These are phyloP conservation scores for Grammomys dolichurus DNA, from an alignment of 2,113 vertebrate genomes.

Conservation along the genomic window DNA sequence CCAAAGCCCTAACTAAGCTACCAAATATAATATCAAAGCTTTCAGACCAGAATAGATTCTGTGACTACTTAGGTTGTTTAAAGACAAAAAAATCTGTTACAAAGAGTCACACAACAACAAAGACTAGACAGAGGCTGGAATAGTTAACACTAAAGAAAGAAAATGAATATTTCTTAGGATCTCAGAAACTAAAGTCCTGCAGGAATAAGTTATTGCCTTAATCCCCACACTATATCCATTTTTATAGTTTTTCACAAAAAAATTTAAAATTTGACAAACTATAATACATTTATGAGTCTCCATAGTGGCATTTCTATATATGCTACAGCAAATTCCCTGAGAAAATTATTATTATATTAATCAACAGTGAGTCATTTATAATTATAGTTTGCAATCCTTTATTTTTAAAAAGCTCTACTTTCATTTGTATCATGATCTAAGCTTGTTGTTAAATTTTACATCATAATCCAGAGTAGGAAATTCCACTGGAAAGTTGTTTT, in stretches of 20 bases:
- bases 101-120: background rate
- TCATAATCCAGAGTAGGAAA: constrained; percentile 79
- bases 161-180: background rate
- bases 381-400: constrained; percentile 71
- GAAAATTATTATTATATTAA: constrained; percentile 80
- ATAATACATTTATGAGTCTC: constrained; percentile 63
- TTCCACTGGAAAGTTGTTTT: constrained; percentile 75
- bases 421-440: constrained; percentile 74
- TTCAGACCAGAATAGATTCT: background rate
- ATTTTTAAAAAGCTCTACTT: constrained; percentile 69
- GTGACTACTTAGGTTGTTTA: background rate
- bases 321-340: constrained; percentile 70
- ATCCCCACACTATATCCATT: background rate
- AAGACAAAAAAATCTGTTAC: constrained; percentile 9
- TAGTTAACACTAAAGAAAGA: background rate
- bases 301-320: constrained; percentile 70
- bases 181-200: constrained; percentile 12
- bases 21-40: background rate
- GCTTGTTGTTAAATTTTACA: constrained; percentile 68
- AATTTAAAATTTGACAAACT: constrained; percentile 63
- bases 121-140: background rate
- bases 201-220: constrained; percentile 35
- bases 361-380: constrained; percentile 80
- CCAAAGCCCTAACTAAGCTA: constrained; percentile 6
- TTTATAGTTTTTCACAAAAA: constrained; percentile 58